phyloP scores from a whole-genome alignment of 2,113 vertebrate species.

The Eclectus roratus region DNA sequence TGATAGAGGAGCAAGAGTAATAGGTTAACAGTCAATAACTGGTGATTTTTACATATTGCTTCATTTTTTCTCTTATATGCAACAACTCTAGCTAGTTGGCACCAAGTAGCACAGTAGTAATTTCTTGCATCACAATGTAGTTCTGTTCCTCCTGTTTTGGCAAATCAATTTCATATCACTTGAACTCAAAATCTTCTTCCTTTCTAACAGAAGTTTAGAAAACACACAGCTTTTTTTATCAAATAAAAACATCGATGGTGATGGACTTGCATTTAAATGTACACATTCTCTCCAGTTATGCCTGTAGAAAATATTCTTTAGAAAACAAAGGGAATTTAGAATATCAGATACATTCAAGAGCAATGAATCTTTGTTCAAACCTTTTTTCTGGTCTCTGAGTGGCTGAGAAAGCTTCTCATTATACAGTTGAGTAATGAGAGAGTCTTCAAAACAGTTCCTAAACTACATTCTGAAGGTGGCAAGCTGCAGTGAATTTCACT shows the following conservation, averaged over 20 bases:
- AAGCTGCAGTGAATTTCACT: slow-evolving; percentile 7
- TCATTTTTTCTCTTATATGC: neutral
- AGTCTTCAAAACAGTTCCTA: neutral
- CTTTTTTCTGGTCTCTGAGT: neutral
- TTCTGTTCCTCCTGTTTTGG: neutral
- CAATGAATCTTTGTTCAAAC: neutral
- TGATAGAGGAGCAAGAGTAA: neutral
- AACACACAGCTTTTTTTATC: neutral
- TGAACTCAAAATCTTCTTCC: neutral
- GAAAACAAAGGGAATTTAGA: neutral
- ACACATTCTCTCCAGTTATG: neutral
- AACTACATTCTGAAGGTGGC: slow-evolving; percentile 19
- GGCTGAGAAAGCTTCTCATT: neutral
- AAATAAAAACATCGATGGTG: neutral
- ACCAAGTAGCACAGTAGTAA: neutral
- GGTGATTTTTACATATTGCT: neutral
- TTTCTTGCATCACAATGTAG: neutral
- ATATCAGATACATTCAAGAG: neutral
- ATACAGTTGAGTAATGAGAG: neutral
- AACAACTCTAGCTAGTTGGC: neutral
- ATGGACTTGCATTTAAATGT: neutral
- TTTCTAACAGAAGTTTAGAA: neutral
- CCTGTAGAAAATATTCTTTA: neutral
- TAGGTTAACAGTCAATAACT: neutral
- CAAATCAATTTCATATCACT: neutral